These are phyloP conservation scores for Drosophila kohkoa DNA, from an alignment of 1,140 invertebrate species.

Conservation along the genomic window DNA sequence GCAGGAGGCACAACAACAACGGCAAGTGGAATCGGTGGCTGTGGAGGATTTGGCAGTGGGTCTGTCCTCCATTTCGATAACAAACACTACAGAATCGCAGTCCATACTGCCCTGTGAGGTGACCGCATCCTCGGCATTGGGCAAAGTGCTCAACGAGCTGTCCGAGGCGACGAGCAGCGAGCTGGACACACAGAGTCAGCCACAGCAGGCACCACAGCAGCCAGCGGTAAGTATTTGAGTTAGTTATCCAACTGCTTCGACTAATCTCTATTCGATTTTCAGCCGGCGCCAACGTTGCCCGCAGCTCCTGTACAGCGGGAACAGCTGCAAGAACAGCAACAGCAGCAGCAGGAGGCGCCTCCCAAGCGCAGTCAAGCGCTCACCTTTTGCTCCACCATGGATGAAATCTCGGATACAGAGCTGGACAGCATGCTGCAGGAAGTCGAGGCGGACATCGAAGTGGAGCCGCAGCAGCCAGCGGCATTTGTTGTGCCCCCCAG, in stretches of 20 bases:
- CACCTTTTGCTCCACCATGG: constrained; percentile 84
- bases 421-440: constrained; percentile 84
- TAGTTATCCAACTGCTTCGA: neutral
- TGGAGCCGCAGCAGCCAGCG: constrained; percentile 27
- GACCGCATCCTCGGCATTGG: constrained; percentile 68
- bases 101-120: constrained; percentile 67
- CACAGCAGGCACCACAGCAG: constrained; percentile 5
- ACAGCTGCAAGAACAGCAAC: neutral
- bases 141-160: constrained; percentile 67
- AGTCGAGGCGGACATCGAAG: constrained; percentile 74
- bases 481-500: constrained; percentile 10
- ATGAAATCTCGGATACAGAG: constrained; percentile 84
- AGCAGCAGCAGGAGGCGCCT: constrained; percentile 17
- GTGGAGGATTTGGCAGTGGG: constrained; percentile 72
- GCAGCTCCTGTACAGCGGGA: neutral
- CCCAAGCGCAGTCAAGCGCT: constrained; percentile 65
- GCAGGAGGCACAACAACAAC: constrained; percentile 9
- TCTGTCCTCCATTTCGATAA: constrained; percentile 77
- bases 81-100: constrained; percentile 62
- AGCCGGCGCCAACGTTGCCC: constrained; percentile 1
- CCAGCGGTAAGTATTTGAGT: constrained; percentile 24
- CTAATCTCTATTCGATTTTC: neutral
- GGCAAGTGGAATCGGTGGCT: constrained; percentile 1
- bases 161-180: constrained; percentile 62
- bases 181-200: constrained; percentile 57